Evolutionary conservation across 2,888 invertebrate species (phyloP).

Genomic region (Iphiclides podalirius): DNA sequence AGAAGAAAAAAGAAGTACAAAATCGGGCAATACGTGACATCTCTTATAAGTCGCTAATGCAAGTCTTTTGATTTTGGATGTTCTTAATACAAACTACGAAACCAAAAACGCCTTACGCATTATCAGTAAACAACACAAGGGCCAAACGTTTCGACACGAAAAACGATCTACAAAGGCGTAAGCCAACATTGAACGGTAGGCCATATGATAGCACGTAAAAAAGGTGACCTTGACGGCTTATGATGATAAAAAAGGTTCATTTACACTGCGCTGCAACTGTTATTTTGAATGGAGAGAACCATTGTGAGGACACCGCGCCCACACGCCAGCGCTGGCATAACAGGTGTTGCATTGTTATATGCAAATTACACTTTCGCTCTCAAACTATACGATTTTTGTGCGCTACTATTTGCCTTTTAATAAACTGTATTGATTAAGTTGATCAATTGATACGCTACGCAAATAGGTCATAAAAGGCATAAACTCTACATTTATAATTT

Average conservation of each 20-base stretch:
- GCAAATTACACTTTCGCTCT: conserved; percentile 78
- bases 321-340: conserved; percentile 56
- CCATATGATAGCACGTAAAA: conserved; percentile 60
- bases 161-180: conserved; percentile 28
- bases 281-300: conserved; percentile 56
- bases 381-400: conserved; percentile 59
- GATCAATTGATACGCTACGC: too few species aligned
- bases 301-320: conserved; percentile 65
- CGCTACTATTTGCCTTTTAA: conserved; percentile 32
- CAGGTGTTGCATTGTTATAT: conserved; percentile 78
- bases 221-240: conserved; percentile 68
- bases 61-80: too few species aligned
- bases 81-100: too few species aligned
- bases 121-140: too few species aligned
- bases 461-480: too few species aligned
- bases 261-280: conserved; percentile 72
- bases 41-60: too few species aligned
- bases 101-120: too few species aligned
- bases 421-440: conserved; percentile 30
- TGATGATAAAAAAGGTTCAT: conserved; percentile 77
- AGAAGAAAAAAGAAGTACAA: too few species aligned
- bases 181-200: conserved; percentile 29
- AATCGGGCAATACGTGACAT: too few species aligned
- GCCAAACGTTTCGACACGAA: neutral
- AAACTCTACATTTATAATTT: too few species aligned